phyloP scores from a whole-genome alignment of 2,888 invertebrate genomes.

The Pollenia angustigena region DNA sequence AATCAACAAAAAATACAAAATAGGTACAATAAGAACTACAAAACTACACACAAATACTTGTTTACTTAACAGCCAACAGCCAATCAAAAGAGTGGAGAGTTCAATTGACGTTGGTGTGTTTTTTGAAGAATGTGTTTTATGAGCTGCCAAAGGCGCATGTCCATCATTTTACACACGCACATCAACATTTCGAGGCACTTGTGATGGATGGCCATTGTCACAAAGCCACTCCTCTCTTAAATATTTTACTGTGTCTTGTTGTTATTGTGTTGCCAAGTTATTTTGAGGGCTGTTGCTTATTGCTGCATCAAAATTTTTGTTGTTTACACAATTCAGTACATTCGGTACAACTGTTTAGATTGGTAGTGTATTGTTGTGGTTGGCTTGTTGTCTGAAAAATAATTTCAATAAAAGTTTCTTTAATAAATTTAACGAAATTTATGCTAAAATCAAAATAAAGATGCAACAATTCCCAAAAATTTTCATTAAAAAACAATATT shows the following conservation, averaged over 20 bases:
- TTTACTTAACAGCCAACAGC: conserved; percentile 63
- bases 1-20: conserved; percentile 34
- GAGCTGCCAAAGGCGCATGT: conserved; percentile 78
- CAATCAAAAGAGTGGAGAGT: conserved; percentile 82
- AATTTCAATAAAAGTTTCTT: neutral
- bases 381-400: neutral
- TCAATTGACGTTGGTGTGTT: conserved; percentile 34
- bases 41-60: conserved; percentile 74
- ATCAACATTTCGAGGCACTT: conserved; percentile 50
- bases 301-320: conserved; percentile 51
- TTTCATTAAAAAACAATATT: neutral
- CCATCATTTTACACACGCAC: conserved; percentile 60
- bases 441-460: neutral
- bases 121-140: conserved; percentile 65
- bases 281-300: conserved; percentile 69
- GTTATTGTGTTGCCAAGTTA: conserved; percentile 60
- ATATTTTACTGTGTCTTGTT: conserved; percentile 54
- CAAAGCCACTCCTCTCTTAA: conserved; percentile 80
- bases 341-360: conserved; percentile 83
- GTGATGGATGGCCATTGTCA: conserved; percentile 79
- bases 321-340: conserved; percentile 80
- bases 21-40: conserved; percentile 72
- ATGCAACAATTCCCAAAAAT: neutral
- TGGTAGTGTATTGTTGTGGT: conserved; percentile 77
- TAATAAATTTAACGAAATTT: conserved; percentile 37